Percentiles rank a stretch among this genome's conserved stretches.
Evolutionary conservation across 2,797 vertebrate genomes (phyloP).

Genomic region (Phalloptychus januarius): DNA sequence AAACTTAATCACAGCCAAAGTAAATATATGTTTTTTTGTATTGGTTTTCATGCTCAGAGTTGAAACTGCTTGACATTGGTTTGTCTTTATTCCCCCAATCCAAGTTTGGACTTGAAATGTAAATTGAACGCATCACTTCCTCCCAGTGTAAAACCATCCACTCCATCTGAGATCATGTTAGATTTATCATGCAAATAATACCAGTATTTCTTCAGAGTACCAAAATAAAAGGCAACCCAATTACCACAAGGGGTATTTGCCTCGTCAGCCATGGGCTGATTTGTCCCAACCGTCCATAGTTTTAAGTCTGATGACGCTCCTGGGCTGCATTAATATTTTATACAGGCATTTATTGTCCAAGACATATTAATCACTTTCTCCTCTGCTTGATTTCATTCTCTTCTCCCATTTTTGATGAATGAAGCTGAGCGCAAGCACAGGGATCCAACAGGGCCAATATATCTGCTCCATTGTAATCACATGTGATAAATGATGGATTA

Average conservation of each 20-base stretch:
- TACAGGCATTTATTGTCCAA: neutral
- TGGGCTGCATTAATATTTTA: neutral
- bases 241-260: neutral
- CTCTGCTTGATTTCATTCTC: constrained; percentile 10
- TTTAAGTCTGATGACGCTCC: neutral
- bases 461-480: constrained; percentile 28
- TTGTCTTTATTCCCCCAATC: neutral
- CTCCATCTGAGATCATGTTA: neutral
- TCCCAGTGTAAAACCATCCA: neutral
- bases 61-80: neutral
- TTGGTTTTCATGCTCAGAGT: neutral
- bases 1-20: no score
- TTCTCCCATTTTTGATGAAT: constrained; percentile 22
- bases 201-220: neutral
- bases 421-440: constrained; percentile 4
- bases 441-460: constrained; percentile 22
- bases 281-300: neutral
- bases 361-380: constrained; percentile 1
- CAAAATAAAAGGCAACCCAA: neutral
- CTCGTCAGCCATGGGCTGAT: neutral
- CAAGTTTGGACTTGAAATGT: neutral
- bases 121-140: neutral
- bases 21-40: no score
- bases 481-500: constrained; percentile 31
- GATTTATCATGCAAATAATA: neutral